These are phyloP conservation scores for Acleris cristana DNA, from an alignment of 2,888 invertebrate species.

Conservation along the genomic window DNA sequence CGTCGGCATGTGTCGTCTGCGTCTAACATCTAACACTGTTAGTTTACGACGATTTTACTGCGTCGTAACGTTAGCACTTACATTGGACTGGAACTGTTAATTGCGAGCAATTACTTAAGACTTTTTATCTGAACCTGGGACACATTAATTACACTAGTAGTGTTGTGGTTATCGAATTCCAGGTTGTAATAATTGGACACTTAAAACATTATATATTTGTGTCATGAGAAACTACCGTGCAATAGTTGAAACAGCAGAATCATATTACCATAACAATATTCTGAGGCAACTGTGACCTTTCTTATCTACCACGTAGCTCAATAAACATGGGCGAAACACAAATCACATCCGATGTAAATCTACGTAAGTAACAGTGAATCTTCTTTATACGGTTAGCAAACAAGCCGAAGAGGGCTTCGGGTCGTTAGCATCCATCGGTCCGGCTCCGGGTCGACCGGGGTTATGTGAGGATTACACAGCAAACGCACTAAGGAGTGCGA, in stretches of 20 bases:
- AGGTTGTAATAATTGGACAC: neutral
- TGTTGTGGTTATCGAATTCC: slow-evolving; percentile 6
- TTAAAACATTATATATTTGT: neutral
- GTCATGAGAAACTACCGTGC: neutral
- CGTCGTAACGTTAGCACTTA: slow-evolving; percentile 42
- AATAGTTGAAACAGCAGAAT: neutral
- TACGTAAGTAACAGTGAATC: slow-evolving; percentile 22
- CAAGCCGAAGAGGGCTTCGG: slow-evolving; percentile 41
- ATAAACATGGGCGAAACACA: neutral
- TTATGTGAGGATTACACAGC: slow-evolving; percentile 45
- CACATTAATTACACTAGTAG: neutral
- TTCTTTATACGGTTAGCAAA: slow-evolving; percentile 40
- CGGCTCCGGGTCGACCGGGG: slow-evolving; percentile 48
- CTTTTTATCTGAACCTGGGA: neutral
- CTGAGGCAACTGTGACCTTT: neutral
- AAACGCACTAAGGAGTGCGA: slow-evolving; percentile 26
- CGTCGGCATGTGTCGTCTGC: slow-evolving; percentile 48
- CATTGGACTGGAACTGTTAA: slow-evolving; percentile 21
- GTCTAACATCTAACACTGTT: slow-evolving; percentile 43
- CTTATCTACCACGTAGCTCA: neutral
- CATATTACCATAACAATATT: neutral
- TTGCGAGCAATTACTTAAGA: slow-evolving; percentile 15
- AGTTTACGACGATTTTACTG: slow-evolving; percentile 53
- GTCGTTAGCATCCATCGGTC: slow-evolving; percentile 60
- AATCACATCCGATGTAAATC: slow-evolving; percentile 7